These are phyloP conservation scores for Neostethus bicornis DNA, from an alignment of 2,797 vertebrate genomes.

Conservation along the genomic window DNA sequence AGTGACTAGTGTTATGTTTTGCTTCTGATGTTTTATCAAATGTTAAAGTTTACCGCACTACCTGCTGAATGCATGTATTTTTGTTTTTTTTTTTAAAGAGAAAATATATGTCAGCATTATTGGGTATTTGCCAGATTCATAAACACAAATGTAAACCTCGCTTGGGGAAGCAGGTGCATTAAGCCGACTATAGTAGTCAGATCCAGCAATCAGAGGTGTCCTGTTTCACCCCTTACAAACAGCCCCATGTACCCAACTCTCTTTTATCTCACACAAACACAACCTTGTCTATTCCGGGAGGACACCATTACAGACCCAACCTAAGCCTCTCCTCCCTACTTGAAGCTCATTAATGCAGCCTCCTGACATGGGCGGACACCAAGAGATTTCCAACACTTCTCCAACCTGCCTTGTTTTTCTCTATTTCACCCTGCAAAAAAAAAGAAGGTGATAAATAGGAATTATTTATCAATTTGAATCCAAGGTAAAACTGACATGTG, in stretches of 20 bases:
- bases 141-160: slow-evolving; percentile 45
- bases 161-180: slow-evolving; percentile 44
- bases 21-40: slow-evolving; percentile 26
- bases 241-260: slow-evolving; percentile 48
- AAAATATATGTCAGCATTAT: slow-evolving; percentile 43
- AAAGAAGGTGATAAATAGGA: slow-evolving; percentile 74
- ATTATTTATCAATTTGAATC: slow-evolving; percentile 70
- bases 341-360: slow-evolving; percentile 82
- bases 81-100: slow-evolving; percentile 33
- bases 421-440: slow-evolving; percentile 37
- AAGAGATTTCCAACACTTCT: slow-evolving; percentile 62
- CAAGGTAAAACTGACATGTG: slow-evolving; percentile 49
- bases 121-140: slow-evolving; percentile 51
- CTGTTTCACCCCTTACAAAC: slow-evolving; percentile 70
- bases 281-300: slow-evolving; percentile 73
- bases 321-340: slow-evolving; percentile 73
- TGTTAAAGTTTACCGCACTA: slow-evolving; percentile 49
- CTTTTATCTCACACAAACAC: slow-evolving; percentile 39
- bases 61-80: slow-evolving; percentile 35
- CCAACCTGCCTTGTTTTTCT: slow-evolving; percentile 15
- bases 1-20: slow-evolving; percentile 59
- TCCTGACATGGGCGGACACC: slow-evolving; percentile 71
- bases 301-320: slow-evolving; percentile 77
- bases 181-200: slow-evolving; percentile 42
- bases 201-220: slow-evolving; percentile 67